phyloP scores from a whole-genome alignment of 2,888 invertebrate species.

The Dryocosmus kuriphilus region DNA sequence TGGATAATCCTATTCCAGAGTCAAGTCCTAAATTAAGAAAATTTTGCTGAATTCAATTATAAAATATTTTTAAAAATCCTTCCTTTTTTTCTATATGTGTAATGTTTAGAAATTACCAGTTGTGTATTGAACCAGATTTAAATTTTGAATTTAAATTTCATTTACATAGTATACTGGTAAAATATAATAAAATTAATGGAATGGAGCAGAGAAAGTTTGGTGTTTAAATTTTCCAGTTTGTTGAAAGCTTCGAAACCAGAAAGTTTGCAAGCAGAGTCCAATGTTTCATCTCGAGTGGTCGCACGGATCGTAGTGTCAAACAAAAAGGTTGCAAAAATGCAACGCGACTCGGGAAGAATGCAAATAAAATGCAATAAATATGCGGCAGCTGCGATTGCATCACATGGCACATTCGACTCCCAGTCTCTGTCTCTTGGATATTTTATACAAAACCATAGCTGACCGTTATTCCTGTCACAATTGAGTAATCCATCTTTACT shows the following conservation, averaged over 20 bases:
- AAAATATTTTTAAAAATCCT: no score
- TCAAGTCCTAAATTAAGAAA: no score
- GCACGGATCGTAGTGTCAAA: slow-evolving; percentile 22
- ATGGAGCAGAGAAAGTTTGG: slow-evolving; percentile 18
- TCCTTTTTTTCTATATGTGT: no score
- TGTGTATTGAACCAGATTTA: no score
- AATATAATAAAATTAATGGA: slow-evolving; percentile 10
- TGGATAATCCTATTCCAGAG: no score
- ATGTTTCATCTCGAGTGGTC: slow-evolving; percentile 47
- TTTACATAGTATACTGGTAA: background rate
- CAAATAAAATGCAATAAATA: slow-evolving; percentile 63
- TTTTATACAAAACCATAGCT: background rate
- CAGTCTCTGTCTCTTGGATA: slow-evolving; percentile 27
- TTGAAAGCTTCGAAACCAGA: background rate
- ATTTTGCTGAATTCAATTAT: no score
- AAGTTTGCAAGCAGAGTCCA: slow-evolving; percentile 44
- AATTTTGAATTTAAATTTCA: no score
- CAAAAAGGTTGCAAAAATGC: slow-evolving; percentile 54
- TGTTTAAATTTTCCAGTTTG: slow-evolving; percentile 33
- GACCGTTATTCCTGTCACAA: background rate
- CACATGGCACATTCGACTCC: slow-evolving; percentile 25
- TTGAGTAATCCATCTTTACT: background rate
- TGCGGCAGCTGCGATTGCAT: slow-evolving; percentile 51
- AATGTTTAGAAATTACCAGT: no score
- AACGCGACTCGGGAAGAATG: slow-evolving; percentile 57